Evolutionary conservation across 1,140 invertebrate genomes (phyloP).

Genomic region (Stenopsyche tienmushanensis): DNA sequence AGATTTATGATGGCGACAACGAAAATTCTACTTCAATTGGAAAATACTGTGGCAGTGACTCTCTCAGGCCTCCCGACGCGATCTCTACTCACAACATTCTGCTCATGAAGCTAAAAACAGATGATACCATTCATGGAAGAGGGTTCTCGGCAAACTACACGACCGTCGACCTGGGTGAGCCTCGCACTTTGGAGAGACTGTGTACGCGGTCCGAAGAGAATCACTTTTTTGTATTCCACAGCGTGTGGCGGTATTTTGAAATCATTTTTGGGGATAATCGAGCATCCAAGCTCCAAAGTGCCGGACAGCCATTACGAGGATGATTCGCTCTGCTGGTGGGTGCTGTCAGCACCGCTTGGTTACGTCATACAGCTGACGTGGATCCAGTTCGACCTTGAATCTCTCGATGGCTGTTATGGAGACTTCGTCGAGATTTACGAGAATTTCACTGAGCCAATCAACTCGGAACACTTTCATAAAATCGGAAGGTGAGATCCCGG

Average conservation of each 20-base stretch:
- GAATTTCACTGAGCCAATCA: conserved; percentile 59
- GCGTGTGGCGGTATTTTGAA: conserved; percentile 78
- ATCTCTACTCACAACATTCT: conserved; percentile 74
- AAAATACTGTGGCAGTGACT: conserved; percentile 62
- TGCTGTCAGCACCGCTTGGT: conserved; percentile 65
- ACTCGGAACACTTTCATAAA: conserved; percentile 32
- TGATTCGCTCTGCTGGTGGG: conserved; percentile 73
- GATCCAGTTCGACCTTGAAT: conserved; percentile 71
- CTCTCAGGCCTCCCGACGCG: conserved; percentile 59
- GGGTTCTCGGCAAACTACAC: conserved; percentile 75
- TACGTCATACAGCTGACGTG: conserved; percentile 72
- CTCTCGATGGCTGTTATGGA: conserved; percentile 59
- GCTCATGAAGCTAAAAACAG: conserved; percentile 68
- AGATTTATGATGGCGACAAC: conserved; percentile 71
- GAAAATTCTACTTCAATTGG: conserved; percentile 68
- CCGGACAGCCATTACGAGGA: conserved; percentile 70
- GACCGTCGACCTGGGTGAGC: conserved; percentile 64
- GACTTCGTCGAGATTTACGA: conserved; percentile 72
- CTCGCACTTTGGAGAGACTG: too few relatives aligned
- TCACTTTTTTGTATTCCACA: too few relatives aligned
- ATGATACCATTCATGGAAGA: conserved; percentile 56
- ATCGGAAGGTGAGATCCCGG: conserved; percentile 61
- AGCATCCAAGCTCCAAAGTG: conserved; percentile 68
- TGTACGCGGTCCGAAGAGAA: too few relatives aligned
- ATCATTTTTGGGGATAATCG: conserved; percentile 63